Evolutionary conservation across 1,140 invertebrate species (phyloP), one percentile per base, ranked within the genome.

Genomic region (Neodiprion virginianus): DNA sequence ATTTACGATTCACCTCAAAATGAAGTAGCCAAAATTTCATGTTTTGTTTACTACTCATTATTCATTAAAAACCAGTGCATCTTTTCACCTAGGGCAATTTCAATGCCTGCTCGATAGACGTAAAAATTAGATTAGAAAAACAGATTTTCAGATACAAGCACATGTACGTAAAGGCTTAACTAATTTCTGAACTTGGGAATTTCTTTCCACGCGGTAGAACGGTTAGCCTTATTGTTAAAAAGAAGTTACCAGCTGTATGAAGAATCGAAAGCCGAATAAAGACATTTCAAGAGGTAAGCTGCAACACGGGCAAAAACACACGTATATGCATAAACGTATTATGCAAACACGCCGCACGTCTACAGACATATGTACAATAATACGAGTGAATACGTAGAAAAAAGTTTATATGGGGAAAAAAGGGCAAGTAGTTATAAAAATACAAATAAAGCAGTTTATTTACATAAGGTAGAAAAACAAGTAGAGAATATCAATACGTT

Each of bases 11-110:
- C 28, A 40, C 28, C 67, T 66, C 40, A 66, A 28, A 3, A 53
- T 68, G 50, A 7, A 53, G 17, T 21, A 21, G 17, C 17, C 48
- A 69, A 50, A 72, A 72, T 69, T 53, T 17, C 23, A 21, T 21
- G 17, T 21, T 21, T 21, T 21, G 17, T 73, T 66, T 73, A 48
- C 61, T 69, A 61, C 61, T 69, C 12, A 73, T 12, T n/a, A 70
- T 14, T 66, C 2, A 23, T 40, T 65, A 40, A 65, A 66, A 73
- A 8, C 11, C 47, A 65, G 21, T 10, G 10, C 48, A 21, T n/a
- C 3, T 21, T 21, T 21, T 21, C 17, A 21, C 17, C 17, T 21
- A 21, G 17, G 17, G 17, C 17, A 21, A 21, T 21, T 21, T 21
- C 17, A 21, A 21, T 21, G 17, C 17, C 17, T 21, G 17, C 17